Evolutionary conservation across 2,888 invertebrate genomes (phyloP).

Genomic region (Andrena bicolor): DNA sequence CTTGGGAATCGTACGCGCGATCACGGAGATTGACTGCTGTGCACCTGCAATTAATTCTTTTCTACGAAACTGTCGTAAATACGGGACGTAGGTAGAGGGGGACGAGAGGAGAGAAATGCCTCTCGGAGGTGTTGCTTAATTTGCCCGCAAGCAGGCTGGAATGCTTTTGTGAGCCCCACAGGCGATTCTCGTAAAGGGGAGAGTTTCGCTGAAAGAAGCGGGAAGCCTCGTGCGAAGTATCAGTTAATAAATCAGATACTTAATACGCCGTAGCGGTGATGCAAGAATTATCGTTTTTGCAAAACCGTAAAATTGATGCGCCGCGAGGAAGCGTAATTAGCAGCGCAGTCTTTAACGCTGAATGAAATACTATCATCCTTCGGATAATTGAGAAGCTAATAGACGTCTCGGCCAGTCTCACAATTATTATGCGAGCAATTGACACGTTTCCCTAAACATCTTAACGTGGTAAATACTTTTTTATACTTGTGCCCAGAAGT

Average conservation of each 20-base stretch:
- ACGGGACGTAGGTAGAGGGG: not conserved
- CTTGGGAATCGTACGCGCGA: slow-evolving; percentile 8
- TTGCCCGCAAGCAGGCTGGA: not conserved
- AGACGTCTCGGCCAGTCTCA: slow-evolving; percentile 6
- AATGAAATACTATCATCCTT: not conserved
- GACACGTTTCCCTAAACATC: slow-evolving; percentile 15
- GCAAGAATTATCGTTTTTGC: slow-evolving; percentile 11
- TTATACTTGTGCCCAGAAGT: slow-evolving; percentile 4
- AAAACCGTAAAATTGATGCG: slow-evolving; percentile 19
- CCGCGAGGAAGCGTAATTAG: slow-evolving; percentile 24
- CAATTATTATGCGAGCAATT: not conserved
- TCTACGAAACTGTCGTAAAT: slow-evolving; percentile 27
- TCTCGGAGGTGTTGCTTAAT: slow-evolving; percentile 3
- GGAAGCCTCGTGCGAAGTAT: slow-evolving; percentile 23
- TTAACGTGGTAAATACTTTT: not conserved
- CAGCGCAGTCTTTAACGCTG: not conserved
- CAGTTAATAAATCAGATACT: slow-evolving; percentile 29
- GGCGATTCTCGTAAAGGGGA: not conserved
- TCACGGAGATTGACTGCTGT: not conserved
- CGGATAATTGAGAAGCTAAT: not conserved
- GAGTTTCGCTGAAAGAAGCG: not conserved
- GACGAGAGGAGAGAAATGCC: not conserved
- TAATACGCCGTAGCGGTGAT: not conserved
- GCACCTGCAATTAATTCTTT: slow-evolving; percentile 35
- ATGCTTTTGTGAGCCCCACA: not conserved